Percentiles rank a stretch among this genome's conserved stretches.
phyloP scores from a whole-genome alignment of 2,113 vertebrate genomes.

The Speoplatyrhinus poulsoni region DNA sequence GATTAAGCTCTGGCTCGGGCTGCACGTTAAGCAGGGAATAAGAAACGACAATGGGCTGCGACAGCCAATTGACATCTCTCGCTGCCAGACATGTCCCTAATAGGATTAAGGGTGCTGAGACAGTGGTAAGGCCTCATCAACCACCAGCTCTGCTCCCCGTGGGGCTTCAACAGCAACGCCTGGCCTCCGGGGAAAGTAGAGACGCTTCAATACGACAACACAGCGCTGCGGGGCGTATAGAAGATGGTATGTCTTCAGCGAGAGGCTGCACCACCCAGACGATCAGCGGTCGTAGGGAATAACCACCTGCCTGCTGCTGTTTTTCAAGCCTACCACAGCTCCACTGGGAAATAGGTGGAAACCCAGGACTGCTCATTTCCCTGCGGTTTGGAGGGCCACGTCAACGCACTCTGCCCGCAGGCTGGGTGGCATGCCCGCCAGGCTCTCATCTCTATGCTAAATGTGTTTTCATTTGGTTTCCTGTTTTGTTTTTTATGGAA shows the following conservation, averaged over 20 bases:
- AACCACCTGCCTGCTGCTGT: slow-evolving; percentile 46
- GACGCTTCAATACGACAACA: slow-evolving; percentile 17
- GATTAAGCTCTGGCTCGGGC: slow-evolving; percentile 50
- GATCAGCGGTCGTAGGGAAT: slow-evolving; percentile 17
- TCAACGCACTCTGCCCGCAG: slow-evolving; percentile 37
- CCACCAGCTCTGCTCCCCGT: slow-evolving; percentile 13
- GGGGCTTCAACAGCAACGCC: slow-evolving; percentile 3
- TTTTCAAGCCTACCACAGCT: slow-evolving; percentile 61
- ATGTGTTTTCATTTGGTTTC: slow-evolving; percentile 62
- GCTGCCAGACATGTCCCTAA: slow-evolving; percentile 18
- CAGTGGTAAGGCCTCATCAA: slow-evolving; percentile 17
- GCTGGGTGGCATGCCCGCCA: slow-evolving; percentile 57
- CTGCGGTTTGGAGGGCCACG: slow-evolving; percentile 33
- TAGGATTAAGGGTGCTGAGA: slow-evolving; percentile 17
- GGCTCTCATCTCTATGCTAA: slow-evolving; percentile 53
- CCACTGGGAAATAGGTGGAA: slow-evolving; percentile 34
- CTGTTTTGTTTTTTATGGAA: slow-evolving; percentile 45
- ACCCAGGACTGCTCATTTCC: slow-evolving; percentile 39
- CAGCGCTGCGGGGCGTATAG: slow-evolving; percentile 31
- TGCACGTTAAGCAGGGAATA: slow-evolving; percentile 39
- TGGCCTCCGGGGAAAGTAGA: slow-evolving; percentile 2
- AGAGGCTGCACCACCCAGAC: slow-evolving; percentile 55
- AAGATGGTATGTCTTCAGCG: slow-evolving; percentile 24
- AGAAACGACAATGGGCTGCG: slow-evolving; percentile 16
- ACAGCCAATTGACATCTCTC: slow-evolving; percentile 39